These are phyloP conservation scores for Acropora yongei DNA, from an alignment of 64 coral and sea anemone genomes.

Conservation along the genomic window DNA sequence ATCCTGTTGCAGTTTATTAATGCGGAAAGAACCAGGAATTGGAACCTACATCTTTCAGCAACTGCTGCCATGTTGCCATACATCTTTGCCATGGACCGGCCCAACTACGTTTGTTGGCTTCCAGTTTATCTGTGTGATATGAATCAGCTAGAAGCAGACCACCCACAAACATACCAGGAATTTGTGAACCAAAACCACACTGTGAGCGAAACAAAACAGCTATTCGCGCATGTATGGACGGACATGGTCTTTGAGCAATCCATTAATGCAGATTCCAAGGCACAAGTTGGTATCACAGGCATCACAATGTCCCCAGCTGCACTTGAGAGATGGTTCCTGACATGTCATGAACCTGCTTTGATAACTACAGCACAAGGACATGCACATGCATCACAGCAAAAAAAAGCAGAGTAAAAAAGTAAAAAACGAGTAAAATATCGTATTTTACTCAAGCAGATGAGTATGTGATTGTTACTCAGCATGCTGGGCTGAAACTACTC, in stretches of 20 bases:
- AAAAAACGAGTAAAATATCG: not conserved
- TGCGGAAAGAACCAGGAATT: constrained; percentile 42
- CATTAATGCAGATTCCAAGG: constrained; percentile 56
- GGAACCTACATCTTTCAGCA: constrained; percentile 28
- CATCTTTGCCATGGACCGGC: constrained; percentile 53
- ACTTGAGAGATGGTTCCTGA: constrained; percentile 50
- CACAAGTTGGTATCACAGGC: constrained; percentile 46
- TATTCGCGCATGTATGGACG: constrained; percentile 52
- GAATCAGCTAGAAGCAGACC: constrained; percentile 45
- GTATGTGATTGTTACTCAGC: too few species aligned
- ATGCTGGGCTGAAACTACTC: too few species aligned
- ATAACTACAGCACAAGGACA: constrained; percentile 29
- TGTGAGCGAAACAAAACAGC: constrained; percentile 41
- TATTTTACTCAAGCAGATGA: not conserved
- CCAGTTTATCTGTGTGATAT: constrained; percentile 34
- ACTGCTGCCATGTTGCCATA: constrained; percentile 39
- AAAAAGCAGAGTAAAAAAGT: constrained; percentile 55
- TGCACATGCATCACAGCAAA: constrained; percentile 52
- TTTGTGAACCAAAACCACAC: constrained; percentile 52
- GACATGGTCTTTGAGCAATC: constrained; percentile 68
- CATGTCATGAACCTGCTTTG: constrained; percentile 6
- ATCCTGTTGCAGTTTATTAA: constrained; percentile 36
- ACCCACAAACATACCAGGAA: constrained; percentile 36
- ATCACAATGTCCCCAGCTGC: constrained; percentile 12
- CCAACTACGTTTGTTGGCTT: constrained; percentile 37